Evolutionary conservation across 2,113 vertebrate genomes (phyloP).

Genomic region (Myanophis thanlyinensis): DNA sequence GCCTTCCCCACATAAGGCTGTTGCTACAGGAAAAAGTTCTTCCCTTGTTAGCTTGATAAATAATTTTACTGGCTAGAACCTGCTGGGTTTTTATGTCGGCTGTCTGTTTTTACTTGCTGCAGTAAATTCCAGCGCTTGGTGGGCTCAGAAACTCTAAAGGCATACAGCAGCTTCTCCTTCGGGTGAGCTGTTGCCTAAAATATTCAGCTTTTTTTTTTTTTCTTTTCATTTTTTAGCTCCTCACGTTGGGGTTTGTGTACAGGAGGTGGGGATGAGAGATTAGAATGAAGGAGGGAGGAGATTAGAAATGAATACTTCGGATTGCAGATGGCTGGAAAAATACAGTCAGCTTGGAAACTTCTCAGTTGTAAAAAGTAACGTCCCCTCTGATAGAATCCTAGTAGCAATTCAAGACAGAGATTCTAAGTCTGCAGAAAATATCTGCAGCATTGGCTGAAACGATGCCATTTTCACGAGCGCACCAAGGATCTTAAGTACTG

Average conservation of each 20-base stretch:
- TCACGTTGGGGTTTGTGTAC: conserved; percentile 47
- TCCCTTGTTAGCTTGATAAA: conserved; percentile 99
- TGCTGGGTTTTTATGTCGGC: conserved; percentile 94
- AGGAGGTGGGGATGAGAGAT: background rate
- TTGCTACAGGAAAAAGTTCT: conserved; percentile 88
- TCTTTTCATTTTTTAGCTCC: conserved; percentile 54
- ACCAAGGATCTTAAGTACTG: background rate
- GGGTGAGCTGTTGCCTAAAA: conserved; percentile 71
- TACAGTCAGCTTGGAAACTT: background rate
- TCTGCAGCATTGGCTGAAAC: background rate
- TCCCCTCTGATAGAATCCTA: background rate
- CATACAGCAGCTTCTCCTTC: conserved; percentile 76
- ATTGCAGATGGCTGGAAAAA: background rate
- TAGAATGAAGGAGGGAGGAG: too few relatives aligned
- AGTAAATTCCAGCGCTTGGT: conserved; percentile 97
- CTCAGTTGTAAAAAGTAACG: background rate
- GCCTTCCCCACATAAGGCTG: conserved; percentile 85
- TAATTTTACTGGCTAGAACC: conserved; percentile 96
- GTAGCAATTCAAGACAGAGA: background rate
- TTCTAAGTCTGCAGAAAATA: background rate
- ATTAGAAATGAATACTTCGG: too few relatives aligned
- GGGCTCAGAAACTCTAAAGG: conserved; percentile 89
- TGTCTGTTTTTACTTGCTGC: conserved; percentile 95
- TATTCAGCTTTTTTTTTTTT: conserved; percentile 66
- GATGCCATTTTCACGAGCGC: background rate